These are phyloP conservation scores for Pocillopora damicornis DNA, from an alignment of 64 coral and sea anemone species.

Conservation along the genomic window DNA sequence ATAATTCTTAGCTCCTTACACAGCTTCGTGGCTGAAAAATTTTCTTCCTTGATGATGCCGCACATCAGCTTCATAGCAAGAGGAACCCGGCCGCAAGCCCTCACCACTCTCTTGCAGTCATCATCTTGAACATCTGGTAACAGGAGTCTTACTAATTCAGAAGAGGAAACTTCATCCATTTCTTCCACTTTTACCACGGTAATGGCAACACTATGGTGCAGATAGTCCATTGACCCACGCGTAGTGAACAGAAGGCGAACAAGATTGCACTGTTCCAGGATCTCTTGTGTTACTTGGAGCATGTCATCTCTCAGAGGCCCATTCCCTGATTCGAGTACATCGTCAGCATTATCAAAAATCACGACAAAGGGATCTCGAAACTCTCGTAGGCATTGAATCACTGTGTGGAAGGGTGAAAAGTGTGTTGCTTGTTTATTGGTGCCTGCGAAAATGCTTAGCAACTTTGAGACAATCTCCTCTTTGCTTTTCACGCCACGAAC, in stretches of 20 bases:
- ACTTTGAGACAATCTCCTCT: slow-evolving; percentile 12
- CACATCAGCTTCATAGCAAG: slow-evolving; percentile 12
- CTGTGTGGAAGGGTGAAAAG: neutral
- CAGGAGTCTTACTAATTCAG: neutral
- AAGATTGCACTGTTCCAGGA: neutral
- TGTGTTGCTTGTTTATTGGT: neutral
- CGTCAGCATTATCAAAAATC: slow-evolving; percentile 21
- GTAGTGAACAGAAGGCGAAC: neutral
- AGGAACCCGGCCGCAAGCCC: neutral
- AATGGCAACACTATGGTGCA: neutral
- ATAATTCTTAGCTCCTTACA: neutral
- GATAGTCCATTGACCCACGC: slow-evolving; percentile 4
- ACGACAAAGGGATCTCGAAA: neutral
- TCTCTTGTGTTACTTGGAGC: neutral
- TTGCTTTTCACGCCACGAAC: slow-evolving; percentile 14
- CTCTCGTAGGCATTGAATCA: neutral
- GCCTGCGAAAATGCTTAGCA: slow-evolving; percentile 5
- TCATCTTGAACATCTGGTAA: neutral
- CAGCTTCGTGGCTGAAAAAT: neutral
- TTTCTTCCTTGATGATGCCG: neutral
- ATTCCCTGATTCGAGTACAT: slow-evolving; percentile 2
- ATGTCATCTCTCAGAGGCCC: neutral
- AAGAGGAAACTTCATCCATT: neutral
- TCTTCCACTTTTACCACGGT: neutral
- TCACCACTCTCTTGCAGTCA: neutral